A percentile compares a stretch with the other conserved stretches of the same genome.
Conservation (phyloP, 2,113 vertebrate species). For the Forbesichthys papilliferus region DNA sequence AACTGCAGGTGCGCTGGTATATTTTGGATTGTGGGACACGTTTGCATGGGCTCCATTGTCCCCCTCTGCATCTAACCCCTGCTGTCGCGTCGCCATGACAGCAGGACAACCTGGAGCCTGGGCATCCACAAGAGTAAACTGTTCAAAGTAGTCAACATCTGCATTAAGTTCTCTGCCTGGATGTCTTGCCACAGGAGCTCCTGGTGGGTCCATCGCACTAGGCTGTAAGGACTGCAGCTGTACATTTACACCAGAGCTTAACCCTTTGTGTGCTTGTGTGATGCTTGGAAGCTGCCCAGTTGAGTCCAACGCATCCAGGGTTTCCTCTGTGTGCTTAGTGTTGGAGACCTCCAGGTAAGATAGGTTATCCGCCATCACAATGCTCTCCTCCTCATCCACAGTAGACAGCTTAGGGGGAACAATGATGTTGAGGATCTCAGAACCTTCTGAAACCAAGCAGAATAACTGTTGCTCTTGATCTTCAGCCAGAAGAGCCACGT, state of each 20-base stretch:
- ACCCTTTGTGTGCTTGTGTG: background rate
- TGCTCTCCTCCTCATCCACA: constrained; percentile 89
- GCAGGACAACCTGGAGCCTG: constrained; percentile 67
- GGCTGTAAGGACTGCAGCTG: background rate
- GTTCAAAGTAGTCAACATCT: constrained; percentile 90
- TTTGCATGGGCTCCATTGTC: constrained; percentile 14
- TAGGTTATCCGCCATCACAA: constrained; percentile 83
- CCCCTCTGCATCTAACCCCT: constrained; percentile 20
- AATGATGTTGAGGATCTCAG: constrained; percentile 91
- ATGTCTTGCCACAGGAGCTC: constrained; percentile 51
- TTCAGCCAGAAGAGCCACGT: constrained; percentile 18
- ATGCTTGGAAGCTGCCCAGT: constrained; percentile 20
- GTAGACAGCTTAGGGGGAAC: constrained; percentile 80
- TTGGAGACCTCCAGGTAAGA: constrained; percentile 82
- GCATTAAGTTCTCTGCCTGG: constrained; percentile 16
- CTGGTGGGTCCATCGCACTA: constrained; percentile 50
- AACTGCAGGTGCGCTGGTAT: background rate
- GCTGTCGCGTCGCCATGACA: constrained; percentile 37
- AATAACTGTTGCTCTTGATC: constrained; percentile 82
- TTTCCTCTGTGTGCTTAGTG: constrained; percentile 59
- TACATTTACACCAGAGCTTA: background rate
- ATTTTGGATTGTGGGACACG: background rate
- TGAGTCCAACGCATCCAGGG: constrained; percentile 24
- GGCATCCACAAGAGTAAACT: constrained; percentile 84
- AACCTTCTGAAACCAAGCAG: constrained; percentile 88